Percentiles rank a stretch among this genome's conserved stretches.
Evolutionary conservation across 1,140 invertebrate species (phyloP).

Genomic region (Campodea augens): DNA sequence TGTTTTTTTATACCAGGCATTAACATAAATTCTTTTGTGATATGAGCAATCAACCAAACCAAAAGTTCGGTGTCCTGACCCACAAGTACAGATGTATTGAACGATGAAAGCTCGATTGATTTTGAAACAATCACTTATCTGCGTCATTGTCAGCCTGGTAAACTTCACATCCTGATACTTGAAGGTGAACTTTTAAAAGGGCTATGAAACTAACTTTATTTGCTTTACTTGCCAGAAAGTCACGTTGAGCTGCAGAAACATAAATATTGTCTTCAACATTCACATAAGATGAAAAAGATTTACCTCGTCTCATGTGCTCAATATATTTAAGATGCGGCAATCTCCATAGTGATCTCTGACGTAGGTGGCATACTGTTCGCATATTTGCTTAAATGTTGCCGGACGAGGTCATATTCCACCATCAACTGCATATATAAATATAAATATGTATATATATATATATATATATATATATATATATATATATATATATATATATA

Average conservation of each 20-base stretch:
- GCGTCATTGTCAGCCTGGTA: conserved; percentile 9
- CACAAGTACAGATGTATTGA: conserved; percentile 1
- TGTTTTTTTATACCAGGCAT: neutral
- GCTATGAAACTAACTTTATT: conserved; percentile 8
- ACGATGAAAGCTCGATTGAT: neutral
- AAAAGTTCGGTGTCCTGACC: conserved; percentile 6
- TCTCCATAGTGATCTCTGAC: conserved; percentile 2
- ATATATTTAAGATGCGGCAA: conserved; percentile 5
- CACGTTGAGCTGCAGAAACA: conserved; percentile 1
- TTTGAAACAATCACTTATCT: conserved; percentile 9
- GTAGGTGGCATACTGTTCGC: conserved; percentile 4
- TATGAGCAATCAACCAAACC: conserved; percentile 7
- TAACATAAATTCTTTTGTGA: neutral
- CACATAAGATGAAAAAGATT: neutral
- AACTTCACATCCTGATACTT: conserved; percentile 2
- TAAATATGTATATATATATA: too few relatives aligned
- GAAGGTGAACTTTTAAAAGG: conserved; percentile 4
- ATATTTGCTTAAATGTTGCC: conserved; percentile 7
- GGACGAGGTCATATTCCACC: conserved; percentile 7
- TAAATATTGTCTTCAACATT: conserved; percentile 7
- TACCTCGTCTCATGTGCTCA: conserved; percentile 3
- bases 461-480: too few relatives aligned
- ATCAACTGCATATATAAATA: conserved; percentile 3
- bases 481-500: too few relatives aligned
- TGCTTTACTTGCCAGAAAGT: conserved; percentile 7